Evolutionary conservation across 2,113 vertebrate genomes (phyloP), one percentile per base, ranked within the genome.

Genomic region (Lichenostomus cassidix): DNA sequence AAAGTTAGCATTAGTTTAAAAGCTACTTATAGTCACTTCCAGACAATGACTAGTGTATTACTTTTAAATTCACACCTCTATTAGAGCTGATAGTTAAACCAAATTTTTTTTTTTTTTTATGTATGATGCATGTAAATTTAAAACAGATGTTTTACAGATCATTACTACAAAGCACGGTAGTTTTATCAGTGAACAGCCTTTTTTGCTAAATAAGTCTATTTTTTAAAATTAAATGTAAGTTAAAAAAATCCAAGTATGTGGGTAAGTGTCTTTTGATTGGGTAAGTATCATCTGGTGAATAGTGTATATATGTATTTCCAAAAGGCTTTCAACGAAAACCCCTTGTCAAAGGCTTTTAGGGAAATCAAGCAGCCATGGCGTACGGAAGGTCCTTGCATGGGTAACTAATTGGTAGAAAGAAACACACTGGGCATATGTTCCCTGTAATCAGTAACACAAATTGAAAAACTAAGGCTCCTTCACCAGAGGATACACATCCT

Each of bases 1-100:
- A 86, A 96, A 95, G 92, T 96, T 97, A 95, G 23, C 87, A 77
- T 96, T 96, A 95, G 90, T 93, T 95, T 97, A 86, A 91, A 96
- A 97, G 89, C 91, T 95, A 84, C 88, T 94, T 95, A 74, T 62
- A 69, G 60, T 82, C 90, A 84, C 87, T 97, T 97, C 94, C 90
- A 86, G 59, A 91, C 46, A 15, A 90, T 86, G 73, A 83, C 49
- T 90, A 47, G 52, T 60, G n/a, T 86, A 55, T 92, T 29, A 83
- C 95, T 95, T 92, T 97, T 94, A 89, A 92, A 58, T 92, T 96
- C 68, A 94, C 80, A 95, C 93, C 87, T 97, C 89, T 78, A 7
- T 92, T 93, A 94, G 71, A 77, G 35, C 50, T 78, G 29, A 33
- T 24, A 17, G 23, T 68, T 37, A 29, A 85, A 76, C 33, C 17